Evolutionary conservation across 2,888 invertebrate species (phyloP), one percentile per base, ranked within the genome.

Genomic region (Heteromurus nitidus): DNA sequence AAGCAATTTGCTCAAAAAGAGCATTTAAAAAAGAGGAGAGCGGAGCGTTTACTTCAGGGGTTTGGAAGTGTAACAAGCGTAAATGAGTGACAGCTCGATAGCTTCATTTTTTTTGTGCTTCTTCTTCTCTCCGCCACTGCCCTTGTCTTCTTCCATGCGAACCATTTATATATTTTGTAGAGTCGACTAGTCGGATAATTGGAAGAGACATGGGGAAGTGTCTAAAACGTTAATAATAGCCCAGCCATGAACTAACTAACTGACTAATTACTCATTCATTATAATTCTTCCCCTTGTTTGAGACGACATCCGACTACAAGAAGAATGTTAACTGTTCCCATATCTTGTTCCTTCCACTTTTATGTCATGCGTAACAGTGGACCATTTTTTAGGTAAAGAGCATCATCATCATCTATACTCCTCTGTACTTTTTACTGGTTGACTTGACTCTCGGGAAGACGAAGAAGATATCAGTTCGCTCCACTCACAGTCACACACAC

Each of bases 51-150:
- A n/a, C 47, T 47, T 47, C 47, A 36, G 13, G 47, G 47, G 47
- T n/a, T n/a, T n/a, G n/a, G n/a, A n/a, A n/a, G n/a, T n/a, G n/a
- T 77, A 62, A 77, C 76, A 50, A 77, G 44, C 76, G 69, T 77
- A 64, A 79, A 79, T 70, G 64, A 79, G 42, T 79, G 79, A 70
- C 79, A 79, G 50, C 24, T 58, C 70, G 2, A 47, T n/a, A 62
- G n/a, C 60, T 60, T 60, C 47, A 13, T 47, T 58, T 13, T 26
- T 3, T n/a, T 16, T 22, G 30, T 28, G 58, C 58, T 22, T 5
- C 30, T 60, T 3, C 24, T 28, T 1, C 28, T 9, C 60, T 9
- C 11, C 20, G 20, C 53, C 9, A 22, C 20, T 53, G 20, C 1
- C n/a, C n/a, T n/a, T n/a, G n/a, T n/a, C n/a, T n/a, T n/a, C n/a